Evolutionary conservation across 2,888 invertebrate species (phyloP), one percentile per base, ranked within the genome.

Genomic region (Electrophaes corylata): DNA sequence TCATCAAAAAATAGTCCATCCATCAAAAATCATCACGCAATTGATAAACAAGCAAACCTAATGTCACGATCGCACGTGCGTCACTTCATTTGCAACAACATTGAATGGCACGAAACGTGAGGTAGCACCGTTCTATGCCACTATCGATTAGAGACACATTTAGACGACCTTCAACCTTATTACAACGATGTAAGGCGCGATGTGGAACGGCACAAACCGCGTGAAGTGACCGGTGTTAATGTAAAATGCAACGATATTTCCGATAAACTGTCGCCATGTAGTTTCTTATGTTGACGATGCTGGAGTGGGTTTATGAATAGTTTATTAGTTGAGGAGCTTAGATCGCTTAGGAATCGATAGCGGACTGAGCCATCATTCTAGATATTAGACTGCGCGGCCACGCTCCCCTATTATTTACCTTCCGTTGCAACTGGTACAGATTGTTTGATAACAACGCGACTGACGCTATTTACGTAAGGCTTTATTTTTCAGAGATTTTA

Each of bases 41-140:
- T 35, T 19, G 14, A 10, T 23, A 8, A 52, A 14, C 35, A 41
- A 19, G n/a, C n/a, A n/a, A n/a, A n/a, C n/a, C n/a, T n/a, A 47
- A 60, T 46, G 50, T 59, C 60, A 55, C 60, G 51, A 51, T 14
- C 43, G 39, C 60, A 60, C 60, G 60, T 60, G 60, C 51, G 55
- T 18, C 14, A 14, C 39, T 51, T 56, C 55, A 48, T 60, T 56
- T 60, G 55, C 55, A 60, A 60, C 60, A 51, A 56, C 55, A 56
- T 48, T 48, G 51, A 60, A 56, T 60, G 60, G 33, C 35, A 52
- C 39, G 39, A 39, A 60, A 60, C 55, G 60, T 56, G 60, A 55
- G 51, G 55, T 52, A 52, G 23, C 40, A 26, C 33, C 47, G 55
- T 50, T 44, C 51, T 54, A 49, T 31, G 60, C 47, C 47, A 18